phyloP scores from a whole-genome alignment of 2,113 vertebrate genomes.

The Lethenteron reissneri region DNA sequence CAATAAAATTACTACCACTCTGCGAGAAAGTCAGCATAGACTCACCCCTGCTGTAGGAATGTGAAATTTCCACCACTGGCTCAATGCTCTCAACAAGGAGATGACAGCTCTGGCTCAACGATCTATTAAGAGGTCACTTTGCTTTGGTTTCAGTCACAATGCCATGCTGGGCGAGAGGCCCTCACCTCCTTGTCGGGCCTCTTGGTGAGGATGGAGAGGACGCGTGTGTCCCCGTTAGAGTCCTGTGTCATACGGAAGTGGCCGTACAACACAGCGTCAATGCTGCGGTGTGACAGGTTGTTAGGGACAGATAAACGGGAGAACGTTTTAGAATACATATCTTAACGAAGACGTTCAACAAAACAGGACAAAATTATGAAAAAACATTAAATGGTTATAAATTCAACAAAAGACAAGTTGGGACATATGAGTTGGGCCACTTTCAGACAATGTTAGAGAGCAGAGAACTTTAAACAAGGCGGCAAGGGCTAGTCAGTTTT shows the following conservation, averaged over 20 bases:
- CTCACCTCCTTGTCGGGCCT: constrained; percentile 67
- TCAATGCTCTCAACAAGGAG: too few relatives aligned
- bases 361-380: neutral
- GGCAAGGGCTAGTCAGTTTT: too few relatives aligned
- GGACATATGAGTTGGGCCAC: too few relatives aligned
- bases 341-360: neutral
- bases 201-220: constrained; percentile 89
- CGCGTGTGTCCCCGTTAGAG: constrained; percentile 98
- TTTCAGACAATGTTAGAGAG: too few relatives aligned
- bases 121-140: neutral
- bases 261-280: constrained; percentile 65
- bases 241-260: constrained; percentile 94
- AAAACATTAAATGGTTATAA: neutral
- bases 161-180: too few relatives aligned
- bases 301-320: neutral
- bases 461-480: too few relatives aligned
- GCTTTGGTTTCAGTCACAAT: neutral
- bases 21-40: too few relatives aligned
- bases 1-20: too few relatives aligned
- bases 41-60: too few relatives aligned
- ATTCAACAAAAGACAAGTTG: neutral
- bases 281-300: constrained; percentile 23
- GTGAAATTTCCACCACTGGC: too few relatives aligned
- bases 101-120: neutral
- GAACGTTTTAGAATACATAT: neutral